Conservation (phyloP, 2,113 vertebrate genomes). For the Macquaria ambigua region DNA sequence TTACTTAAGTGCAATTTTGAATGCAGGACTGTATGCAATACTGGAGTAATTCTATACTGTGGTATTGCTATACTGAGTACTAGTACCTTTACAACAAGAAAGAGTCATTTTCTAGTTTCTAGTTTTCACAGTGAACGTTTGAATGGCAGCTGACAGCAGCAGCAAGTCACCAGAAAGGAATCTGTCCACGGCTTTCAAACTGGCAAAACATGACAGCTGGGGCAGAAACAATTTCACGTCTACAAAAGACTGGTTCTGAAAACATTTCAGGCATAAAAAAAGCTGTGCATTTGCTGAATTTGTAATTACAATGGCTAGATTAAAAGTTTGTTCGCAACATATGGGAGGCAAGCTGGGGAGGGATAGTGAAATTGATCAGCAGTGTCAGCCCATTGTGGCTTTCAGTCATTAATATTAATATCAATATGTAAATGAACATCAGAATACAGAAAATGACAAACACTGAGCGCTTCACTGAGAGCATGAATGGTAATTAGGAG, state of each 20-base stretch:
- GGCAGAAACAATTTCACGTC: neutral
- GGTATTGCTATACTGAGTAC: neutral
- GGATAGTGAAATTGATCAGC: conserved; percentile 4
- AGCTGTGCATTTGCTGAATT: neutral
- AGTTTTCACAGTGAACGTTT: neutral
- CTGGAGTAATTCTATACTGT: neutral
- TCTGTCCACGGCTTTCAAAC: neutral
- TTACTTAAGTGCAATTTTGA: neutral
- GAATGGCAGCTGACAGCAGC: conserved; percentile 1
- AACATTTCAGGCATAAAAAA: neutral
- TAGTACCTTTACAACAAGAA: neutral
- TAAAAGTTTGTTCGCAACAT: neutral
- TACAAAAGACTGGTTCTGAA: neutral
- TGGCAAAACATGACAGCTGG: neutral
- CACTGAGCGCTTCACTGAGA: neutral
- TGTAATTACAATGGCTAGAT: neutral
- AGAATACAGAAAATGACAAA: neutral
- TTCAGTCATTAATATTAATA: conserved; percentile 26
- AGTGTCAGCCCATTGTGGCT: neutral
- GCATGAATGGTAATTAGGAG: neutral
- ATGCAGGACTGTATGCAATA: neutral
- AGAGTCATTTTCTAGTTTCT: neutral
- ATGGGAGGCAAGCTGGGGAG: neutral
- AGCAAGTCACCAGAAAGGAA: neutral
- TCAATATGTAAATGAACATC: conserved; percentile 10